Percentiles rank a stretch among this genome's conserved stretches.
These are phyloP conservation scores for Chironex yamaguchii DNA, from an alignment of 30 jellyfish, hydroid and myxozoan species.

Conservation along the genomic window DNA sequence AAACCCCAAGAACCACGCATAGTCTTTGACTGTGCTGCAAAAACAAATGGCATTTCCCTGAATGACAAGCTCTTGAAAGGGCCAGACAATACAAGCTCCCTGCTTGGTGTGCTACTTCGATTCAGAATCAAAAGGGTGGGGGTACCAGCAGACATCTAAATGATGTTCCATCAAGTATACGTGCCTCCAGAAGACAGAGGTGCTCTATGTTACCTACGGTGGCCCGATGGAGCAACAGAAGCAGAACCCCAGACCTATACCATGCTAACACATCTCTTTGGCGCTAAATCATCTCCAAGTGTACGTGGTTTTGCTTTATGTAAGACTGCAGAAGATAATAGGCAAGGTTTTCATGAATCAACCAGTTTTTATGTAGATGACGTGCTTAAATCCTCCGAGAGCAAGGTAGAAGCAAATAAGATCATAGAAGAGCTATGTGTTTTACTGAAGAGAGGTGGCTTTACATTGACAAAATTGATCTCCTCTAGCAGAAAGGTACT, in stretches of 20 bases:
- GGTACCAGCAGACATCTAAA: no score
- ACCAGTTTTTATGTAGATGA: slow-evolving; percentile 54
- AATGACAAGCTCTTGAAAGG: no score
- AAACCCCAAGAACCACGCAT: no score
- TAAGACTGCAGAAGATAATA: not conserved
- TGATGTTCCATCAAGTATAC: no score
- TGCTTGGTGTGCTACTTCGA: no score
- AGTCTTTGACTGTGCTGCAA: no score
- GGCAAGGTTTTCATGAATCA: no score
- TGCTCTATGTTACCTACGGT: not conserved
- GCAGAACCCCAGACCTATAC: not conserved
- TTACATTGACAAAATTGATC: slow-evolving; percentile 15
- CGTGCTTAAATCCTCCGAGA: slow-evolving; percentile 23
- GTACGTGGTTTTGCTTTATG: not conserved
- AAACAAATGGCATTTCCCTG: no score
- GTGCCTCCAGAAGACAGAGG: slow-evolving; percentile 1
- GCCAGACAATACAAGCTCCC: no score
- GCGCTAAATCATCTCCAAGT: not conserved
- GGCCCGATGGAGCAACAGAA: not conserved
- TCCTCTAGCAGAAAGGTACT: slow-evolving; percentile 27
- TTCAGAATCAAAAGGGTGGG: no score
- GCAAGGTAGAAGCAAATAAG: not conserved
- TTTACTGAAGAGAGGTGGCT: slow-evolving; percentile 34
- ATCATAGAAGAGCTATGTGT: no score
- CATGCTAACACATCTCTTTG: not conserved